Evolutionary conservation across 1,140 invertebrate species (phyloP).

Genomic region (Heliconius hewitsoni): DNA sequence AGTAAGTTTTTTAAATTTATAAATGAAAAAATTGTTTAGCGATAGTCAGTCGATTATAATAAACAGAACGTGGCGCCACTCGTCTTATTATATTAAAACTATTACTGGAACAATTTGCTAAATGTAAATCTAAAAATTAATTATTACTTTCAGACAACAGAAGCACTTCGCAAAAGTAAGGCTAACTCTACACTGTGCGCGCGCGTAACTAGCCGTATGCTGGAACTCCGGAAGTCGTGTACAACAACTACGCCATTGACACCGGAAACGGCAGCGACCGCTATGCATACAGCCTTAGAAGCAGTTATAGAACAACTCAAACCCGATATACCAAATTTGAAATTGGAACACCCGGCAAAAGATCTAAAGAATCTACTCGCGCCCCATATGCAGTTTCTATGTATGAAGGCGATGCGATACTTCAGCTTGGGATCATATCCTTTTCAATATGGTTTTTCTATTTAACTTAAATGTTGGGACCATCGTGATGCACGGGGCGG

Average conservation of each 20-base stretch:
- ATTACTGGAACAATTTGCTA: too few relatives aligned
- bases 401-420: conserved; percentile 67
- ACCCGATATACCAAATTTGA: conserved; percentile 68
- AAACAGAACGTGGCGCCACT: too few relatives aligned
- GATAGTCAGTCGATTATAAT: too few relatives aligned
- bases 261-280: conserved; percentile 67
- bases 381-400: conserved; percentile 67
- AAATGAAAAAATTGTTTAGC: too few relatives aligned
- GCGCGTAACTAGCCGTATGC: conserved; percentile 58
- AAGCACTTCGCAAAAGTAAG: conserved; percentile 70
- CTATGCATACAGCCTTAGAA: conserved; percentile 68
- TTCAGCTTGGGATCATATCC: conserved; percentile 77
- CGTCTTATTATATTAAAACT: too few relatives aligned
- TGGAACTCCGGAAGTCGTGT: conserved; percentile 68
- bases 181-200: conserved; percentile 55
- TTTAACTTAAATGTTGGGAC: not conserved
- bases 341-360: conserved; percentile 53
- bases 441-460: conserved; percentile 45
- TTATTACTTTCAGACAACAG: conserved; percentile 59
- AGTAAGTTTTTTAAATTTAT: too few relatives aligned
- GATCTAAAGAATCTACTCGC: conserved; percentile 51
- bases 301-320: conserved; percentile 61
- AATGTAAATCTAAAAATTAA: too few relatives aligned
- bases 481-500: not conserved
- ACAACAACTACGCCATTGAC: conserved; percentile 65